These are phyloP conservation scores for Exocentrus adspersus DNA, from an alignment of 2,888 invertebrate genomes.

Conservation along the genomic window DNA sequence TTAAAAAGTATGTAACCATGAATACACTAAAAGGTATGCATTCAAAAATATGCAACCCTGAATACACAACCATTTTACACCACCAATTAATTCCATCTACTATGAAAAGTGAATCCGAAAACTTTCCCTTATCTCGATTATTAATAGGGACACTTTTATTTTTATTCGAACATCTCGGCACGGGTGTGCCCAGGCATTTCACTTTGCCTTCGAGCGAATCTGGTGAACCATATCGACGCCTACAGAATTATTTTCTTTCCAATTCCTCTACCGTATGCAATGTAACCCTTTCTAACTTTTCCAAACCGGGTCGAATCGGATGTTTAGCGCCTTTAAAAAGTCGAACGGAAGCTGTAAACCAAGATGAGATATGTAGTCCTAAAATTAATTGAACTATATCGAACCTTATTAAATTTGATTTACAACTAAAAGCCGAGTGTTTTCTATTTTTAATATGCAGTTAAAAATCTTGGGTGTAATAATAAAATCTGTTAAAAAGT, in stretches of 20 bases:
- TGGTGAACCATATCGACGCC: not conserved
- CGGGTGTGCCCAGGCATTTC: constrained; percentile 15
- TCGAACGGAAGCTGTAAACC: too few species aligned
- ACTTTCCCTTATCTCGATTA: constrained; percentile 49
- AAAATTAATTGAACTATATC: too few species aligned
- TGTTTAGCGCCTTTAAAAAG: not conserved
- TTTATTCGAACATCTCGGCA: constrained; percentile 10
- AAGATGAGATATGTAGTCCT: not conserved
- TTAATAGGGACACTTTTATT: constrained; percentile 23
- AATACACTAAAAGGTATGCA: too few species aligned
- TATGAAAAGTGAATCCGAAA: constrained; percentile 46
- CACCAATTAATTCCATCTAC: too few species aligned
- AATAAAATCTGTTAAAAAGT: constrained; percentile 3
- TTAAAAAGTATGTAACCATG: not conserved
- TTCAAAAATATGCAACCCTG: too few species aligned
- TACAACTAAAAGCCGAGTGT: not conserved
- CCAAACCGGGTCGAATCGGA: not conserved
- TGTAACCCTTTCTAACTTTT: not conserved
- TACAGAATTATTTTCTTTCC: too few species aligned
- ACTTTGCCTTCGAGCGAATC: constrained; percentile 1
- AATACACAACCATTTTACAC: too few species aligned
- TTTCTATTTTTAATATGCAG: not conserved
- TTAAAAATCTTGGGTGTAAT: too few species aligned
- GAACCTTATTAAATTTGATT: not conserved
- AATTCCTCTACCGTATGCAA: too few species aligned